Conservation (phyloP, 2,113 vertebrate species). For the Hemiscyllium ocellatum region DNA sequence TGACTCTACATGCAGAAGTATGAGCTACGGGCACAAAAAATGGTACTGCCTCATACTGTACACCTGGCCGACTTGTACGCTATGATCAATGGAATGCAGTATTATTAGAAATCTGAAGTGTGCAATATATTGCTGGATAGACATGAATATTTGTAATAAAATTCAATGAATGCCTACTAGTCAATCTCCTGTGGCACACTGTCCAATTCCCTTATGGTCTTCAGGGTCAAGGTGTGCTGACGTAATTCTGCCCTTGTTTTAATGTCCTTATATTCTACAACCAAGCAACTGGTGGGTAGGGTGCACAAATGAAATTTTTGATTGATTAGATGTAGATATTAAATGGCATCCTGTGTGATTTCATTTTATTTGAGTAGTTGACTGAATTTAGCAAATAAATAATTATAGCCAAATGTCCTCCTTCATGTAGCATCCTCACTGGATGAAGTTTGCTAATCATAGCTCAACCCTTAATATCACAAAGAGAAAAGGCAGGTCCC, state of each 20-base stretch:
- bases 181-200: too few species aligned
- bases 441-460: background rate
- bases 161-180: background rate
- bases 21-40: background rate
- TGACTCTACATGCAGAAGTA: background rate
- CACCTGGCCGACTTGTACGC: background rate
- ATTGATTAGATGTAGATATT: background rate
- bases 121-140: background rate
- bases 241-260: background rate
- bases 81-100: background rate
- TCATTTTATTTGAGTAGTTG: background rate
- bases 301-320: background rate
- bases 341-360: background rate
- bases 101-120: background rate
- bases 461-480: background rate
- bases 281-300: too few species aligned
- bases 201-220: background rate
- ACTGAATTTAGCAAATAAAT: background rate
- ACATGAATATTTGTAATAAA: background rate
- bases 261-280: background rate
- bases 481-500: background rate
- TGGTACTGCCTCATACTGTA: background rate
- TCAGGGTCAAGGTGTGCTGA: background rate
- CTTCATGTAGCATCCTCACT: background rate
- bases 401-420: background rate